A percentile compares a stretch with the other conserved stretches of the same genome.
Evolutionary conservation across 2,113 vertebrate species (phyloP).

Genomic region (Tylochromis polylepis): DNA sequence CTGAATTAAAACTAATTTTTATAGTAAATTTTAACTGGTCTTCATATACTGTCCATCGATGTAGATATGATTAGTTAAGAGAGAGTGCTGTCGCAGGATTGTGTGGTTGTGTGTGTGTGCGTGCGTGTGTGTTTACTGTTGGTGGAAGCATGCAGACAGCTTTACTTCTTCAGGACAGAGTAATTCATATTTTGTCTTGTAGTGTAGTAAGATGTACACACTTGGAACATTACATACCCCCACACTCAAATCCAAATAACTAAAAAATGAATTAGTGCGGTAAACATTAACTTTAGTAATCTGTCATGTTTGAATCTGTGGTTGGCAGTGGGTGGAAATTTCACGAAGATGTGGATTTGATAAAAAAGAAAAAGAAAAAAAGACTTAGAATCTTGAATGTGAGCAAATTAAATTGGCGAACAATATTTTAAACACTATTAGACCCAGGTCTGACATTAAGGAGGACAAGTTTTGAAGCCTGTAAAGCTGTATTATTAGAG

Average conservation of each 20-base stretch:
- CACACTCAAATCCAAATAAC: not conserved
- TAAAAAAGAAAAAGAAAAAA: fast-evolving
- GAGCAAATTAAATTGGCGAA: not conserved
- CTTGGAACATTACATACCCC: not conserved
- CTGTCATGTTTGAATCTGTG: not conserved
- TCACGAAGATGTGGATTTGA: not conserved
- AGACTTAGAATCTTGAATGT: not conserved
- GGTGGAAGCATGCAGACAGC: not conserved
- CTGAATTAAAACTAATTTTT: not conserved
- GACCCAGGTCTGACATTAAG: constrained; percentile 39
- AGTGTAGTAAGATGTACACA: not conserved
- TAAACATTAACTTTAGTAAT: not conserved
- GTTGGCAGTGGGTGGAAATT: not conserved
- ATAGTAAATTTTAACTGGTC: not conserved
- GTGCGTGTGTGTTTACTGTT: not conserved
- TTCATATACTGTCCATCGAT: not conserved
- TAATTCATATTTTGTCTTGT: fast-evolving
- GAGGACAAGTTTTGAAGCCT: constrained; percentile 2
- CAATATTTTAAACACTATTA: not conserved
- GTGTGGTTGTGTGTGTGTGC: not conserved
- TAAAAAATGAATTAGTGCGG: not conserved
- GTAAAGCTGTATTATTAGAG: constrained; percentile 9
- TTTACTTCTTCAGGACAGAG: not conserved
- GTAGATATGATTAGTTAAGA: not conserved
- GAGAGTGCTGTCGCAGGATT: not conserved